Base-by-base conservation (phyloP, 30 jellyfish, hydroid and myxozoan species). In the Sanderia malayensis region DNA sequence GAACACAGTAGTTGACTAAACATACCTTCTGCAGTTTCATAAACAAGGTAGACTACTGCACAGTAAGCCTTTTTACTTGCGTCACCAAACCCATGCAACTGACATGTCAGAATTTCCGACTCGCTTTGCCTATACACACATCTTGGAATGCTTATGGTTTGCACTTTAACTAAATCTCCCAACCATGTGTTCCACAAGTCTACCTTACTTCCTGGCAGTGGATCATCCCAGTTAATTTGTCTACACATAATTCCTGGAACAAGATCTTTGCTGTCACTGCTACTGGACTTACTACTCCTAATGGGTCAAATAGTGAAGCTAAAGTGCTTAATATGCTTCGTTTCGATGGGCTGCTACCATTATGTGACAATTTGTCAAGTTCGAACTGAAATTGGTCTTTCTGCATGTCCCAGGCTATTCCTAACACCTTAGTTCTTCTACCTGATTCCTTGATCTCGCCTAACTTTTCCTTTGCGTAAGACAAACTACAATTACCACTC, bases 61-160 rank as follows among this genome's bases (percentile, higher is more conserved):
- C 60, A 67, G 25, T 67, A 67, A 1, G 79, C 61, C 33, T 67
- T 67, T 17, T 9, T 19, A 41, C 66, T 33, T 10, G 69, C 80
- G 44, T 68, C 80, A 10, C 67, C 80, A 68, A 68, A 68, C 49
- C 80, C 67, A 34, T 68, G 80, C 67, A 68, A 44, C 8, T 18
- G 4, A 25, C 22, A 33, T 37, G 13, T 44, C 0, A 68, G 9
- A 2, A 11, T 15, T 1, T 60, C 58, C 6, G 18, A 17, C 22
- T 32, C 61, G 29, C 2, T 7, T 1, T 25, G 25, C 22, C 7
- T 29, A 28, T 11, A 10, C 0, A 71, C 1, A 22, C 73, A 23
- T 31, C 83, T 71, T 0, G 71, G 71, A 2, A 71, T 11, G 2
- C 44, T 1, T 0, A 71, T 29, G 4, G 2, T 2, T 55, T 47